A percentile compares a stretch with the other conserved stretches of the same genome.
Evolutionary conservation across 2,888 invertebrate genomes (phyloP).

Genomic region (Polydrusus pterygomalis): DNA sequence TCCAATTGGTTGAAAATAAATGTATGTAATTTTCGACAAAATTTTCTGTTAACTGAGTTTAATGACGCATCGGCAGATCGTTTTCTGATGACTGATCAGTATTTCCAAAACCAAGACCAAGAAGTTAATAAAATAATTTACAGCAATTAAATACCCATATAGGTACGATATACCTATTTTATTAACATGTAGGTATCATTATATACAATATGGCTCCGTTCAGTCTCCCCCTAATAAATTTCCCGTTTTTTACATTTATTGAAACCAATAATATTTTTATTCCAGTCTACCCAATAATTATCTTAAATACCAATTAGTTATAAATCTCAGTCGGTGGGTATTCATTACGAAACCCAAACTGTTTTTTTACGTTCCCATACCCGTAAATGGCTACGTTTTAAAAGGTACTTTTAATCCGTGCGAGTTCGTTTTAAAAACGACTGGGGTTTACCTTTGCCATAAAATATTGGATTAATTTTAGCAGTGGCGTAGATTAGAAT

Average conservation of each 20-base stretch:
- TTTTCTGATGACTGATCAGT: no score
- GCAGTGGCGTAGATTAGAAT: not conserved
- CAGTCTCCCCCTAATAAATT: not conserved
- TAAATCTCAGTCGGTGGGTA: conserved; percentile 40
- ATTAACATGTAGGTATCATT: no score
- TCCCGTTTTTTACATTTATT: not conserved
- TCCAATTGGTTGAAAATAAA: no score
- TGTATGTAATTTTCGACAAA: no score
- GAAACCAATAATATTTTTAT: conserved; percentile 7
- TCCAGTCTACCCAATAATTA: conserved; percentile 12
- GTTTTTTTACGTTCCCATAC: conserved; percentile 24
- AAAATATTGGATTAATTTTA: conserved; percentile 48
- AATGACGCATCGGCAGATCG: no score
- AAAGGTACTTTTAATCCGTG: conserved; percentile 26
- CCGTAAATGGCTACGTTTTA: conserved; percentile 45
- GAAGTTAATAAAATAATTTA: no score
- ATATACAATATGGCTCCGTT: no score
- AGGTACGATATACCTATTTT: no score
- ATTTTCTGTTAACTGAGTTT: no score
- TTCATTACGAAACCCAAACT: conserved; percentile 31
- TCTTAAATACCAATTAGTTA: conserved; percentile 4
- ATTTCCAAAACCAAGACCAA: no score
- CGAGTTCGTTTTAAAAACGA: conserved; percentile 23
- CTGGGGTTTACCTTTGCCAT: conserved; percentile 39
- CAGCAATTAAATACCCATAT: no score